Evolutionary conservation across 2,888 invertebrate genomes (phyloP).

Genomic region (Latheticus oryzae): DNA sequence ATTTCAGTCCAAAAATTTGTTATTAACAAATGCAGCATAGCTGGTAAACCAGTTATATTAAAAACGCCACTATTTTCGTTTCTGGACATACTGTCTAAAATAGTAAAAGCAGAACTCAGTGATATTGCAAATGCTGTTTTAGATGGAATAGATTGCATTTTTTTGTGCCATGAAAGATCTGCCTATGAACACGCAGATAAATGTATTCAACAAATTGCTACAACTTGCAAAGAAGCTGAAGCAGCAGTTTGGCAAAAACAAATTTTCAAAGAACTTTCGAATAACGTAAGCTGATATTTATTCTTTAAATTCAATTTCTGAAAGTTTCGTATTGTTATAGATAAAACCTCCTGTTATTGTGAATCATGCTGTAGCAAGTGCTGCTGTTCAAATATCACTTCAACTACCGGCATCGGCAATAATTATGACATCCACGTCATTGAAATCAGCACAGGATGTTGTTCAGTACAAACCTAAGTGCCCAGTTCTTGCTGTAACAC

Average conservation of each 20-base stretch:
- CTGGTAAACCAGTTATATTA: slow-evolving; percentile 97
- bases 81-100: slow-evolving; percentile 97
- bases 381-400: slow-evolving; percentile 4
- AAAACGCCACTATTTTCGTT: slow-evolving; percentile 99
- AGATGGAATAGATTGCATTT: slow-evolving; percentile 98
- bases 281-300: slow-evolving; percentile 11
- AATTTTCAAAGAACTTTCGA: not conserved
- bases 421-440: not conserved
- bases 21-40: slow-evolving; percentile 94
- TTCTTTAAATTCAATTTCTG: too few species aligned
- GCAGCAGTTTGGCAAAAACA: slow-evolving; percentile 90
- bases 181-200: slow-evolving; percentile 96
- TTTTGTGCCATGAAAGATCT: slow-evolving; percentile 98
- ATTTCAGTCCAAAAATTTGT: slow-evolving; percentile 98
- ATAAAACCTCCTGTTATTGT: not conserved
- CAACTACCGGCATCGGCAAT: slow-evolving; percentile 2
- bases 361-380: not conserved
- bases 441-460: slow-evolving; percentile 3
- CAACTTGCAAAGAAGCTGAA: slow-evolving; percentile 97
- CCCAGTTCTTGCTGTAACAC: slow-evolving; percentile 6
- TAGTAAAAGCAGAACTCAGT: slow-evolving; percentile 95
- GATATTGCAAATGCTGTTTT: slow-evolving; percentile 98
- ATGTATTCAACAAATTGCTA: slow-evolving; percentile 89
- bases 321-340: too few species aligned
- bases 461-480: slow-evolving; percentile 1